These are phyloP conservation scores for Drosophila yakuba DNA, from an alignment of 1,140 invertebrate species.

Conservation along the genomic window DNA sequence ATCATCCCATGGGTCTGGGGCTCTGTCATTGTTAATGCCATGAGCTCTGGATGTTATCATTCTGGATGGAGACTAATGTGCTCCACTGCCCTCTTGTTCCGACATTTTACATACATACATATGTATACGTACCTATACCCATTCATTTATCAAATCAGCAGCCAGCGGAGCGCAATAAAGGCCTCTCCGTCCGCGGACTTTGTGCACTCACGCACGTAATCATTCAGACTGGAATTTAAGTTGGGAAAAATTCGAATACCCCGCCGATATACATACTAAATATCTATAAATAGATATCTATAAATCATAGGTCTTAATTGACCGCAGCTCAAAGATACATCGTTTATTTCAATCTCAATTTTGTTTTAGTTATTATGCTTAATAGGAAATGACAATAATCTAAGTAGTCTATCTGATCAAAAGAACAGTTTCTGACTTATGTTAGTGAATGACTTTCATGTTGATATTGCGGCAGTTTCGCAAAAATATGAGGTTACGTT, in stretches of 20 bases:
- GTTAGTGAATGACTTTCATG: neutral
- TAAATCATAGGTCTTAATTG: too few species aligned
- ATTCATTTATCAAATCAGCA: slow-evolving; percentile 61
- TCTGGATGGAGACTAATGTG: slow-evolving; percentile 10
- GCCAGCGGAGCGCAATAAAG: slow-evolving; percentile 48
- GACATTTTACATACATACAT: slow-evolving; percentile 21
- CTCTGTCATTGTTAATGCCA: slow-evolving; percentile 40
- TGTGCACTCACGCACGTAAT: slow-evolving; percentile 66
- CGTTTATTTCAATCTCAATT: too few species aligned
- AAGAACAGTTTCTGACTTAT: slow-evolving; percentile 5
- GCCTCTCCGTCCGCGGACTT: slow-evolving; percentile 49
- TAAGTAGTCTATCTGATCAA: too few species aligned
- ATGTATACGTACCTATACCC: slow-evolving; percentile 11
- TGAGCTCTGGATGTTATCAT: slow-evolving; percentile 23
- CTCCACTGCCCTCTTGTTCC: slow-evolving; percentile 14
- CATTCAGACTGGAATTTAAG: slow-evolving; percentile 12
- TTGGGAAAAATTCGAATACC: neutral
- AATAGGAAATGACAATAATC: too few species aligned
- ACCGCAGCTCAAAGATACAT: too few species aligned
- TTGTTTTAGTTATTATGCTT: too few species aligned
- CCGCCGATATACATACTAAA: neutral
- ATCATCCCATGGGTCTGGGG: slow-evolving; percentile 34
- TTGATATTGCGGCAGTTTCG: neutral
- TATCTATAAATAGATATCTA: too few species aligned
- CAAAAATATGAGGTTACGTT: slow-evolving; percentile 15